phyloP scores from a whole-genome alignment of 1,140 invertebrate species.

The Phymastichus coffea region DNA sequence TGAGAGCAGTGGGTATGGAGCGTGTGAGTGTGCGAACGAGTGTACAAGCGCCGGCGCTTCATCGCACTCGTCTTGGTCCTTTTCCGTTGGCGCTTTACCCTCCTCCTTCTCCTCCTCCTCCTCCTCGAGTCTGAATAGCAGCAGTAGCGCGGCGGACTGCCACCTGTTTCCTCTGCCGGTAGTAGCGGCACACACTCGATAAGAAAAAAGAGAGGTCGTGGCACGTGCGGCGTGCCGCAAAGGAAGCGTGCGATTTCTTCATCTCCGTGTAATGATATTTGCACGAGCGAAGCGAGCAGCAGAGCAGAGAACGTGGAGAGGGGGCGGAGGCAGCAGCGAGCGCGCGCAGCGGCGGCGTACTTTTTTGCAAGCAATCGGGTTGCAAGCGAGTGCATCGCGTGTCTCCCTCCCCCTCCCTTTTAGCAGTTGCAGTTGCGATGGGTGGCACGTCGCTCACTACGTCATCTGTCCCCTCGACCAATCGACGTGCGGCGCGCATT shows the following conservation, averaged over 20 bases:
- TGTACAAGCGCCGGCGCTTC: too few species aligned
- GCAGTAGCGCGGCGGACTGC: constrained; percentile 5
- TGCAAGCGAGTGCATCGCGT: constrained; percentile 23
- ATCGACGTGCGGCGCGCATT: constrained; percentile 56
- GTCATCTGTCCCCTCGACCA: constrained; percentile 59
- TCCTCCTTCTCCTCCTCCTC: neutral
- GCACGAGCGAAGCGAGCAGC: too few species aligned
- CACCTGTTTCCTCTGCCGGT: constrained; percentile 20
- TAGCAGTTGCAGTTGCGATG: constrained; percentile 12
- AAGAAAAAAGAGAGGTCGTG: neutral
- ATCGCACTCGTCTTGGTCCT: neutral
- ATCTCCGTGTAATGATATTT: constrained; percentile 52
- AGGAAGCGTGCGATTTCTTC: too few species aligned
- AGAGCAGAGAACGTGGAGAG: too few species aligned
- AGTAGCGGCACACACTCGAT: neutral
- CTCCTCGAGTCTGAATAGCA: neutral
- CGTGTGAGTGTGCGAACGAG: neutral
- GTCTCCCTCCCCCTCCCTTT: constrained; percentile 5
- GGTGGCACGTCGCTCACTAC: constrained; percentile 59
- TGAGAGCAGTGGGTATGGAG: too few species aligned
- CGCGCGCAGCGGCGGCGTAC: neutral
- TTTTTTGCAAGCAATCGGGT: too few species aligned
- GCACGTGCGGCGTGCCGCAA: neutral
- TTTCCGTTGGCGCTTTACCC: neutral
- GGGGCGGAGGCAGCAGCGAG: neutral